Percentiles rank a stretch among this genome's conserved stretches.
Conservation (phyloP, 2,888 invertebrate genomes). For the Chaitophorus viminalis region DNA sequence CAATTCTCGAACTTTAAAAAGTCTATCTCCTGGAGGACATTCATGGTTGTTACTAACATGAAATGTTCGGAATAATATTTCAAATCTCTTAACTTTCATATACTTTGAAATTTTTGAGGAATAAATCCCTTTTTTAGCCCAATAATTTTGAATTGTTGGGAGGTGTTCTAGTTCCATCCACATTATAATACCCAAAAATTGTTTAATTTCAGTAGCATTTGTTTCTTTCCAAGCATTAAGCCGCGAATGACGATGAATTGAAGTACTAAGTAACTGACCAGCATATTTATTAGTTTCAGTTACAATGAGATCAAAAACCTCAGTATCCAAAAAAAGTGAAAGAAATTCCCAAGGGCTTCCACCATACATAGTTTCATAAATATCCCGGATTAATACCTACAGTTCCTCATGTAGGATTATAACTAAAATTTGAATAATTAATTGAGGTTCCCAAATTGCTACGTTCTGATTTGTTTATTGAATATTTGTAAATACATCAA, state of each 20-base stretch:
- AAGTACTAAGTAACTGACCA: conserved; percentile 1
- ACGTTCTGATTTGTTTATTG: conserved; percentile 16
- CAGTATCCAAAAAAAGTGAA: conserved; percentile 43
- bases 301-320: conserved; percentile 54
- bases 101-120: conserved; percentile 57
- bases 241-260: not conserved
- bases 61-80: conserved; percentile 16
- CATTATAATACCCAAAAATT: conserved; percentile 8
- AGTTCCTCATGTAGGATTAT: not conserved
- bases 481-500: not conserved
- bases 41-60: conserved; percentile 20
- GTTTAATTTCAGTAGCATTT: not conserved
- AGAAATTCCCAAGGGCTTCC: not conserved
- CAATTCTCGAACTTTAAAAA: not conserved
- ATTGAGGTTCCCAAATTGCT: not conserved
- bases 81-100: conserved; percentile 18
- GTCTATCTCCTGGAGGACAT: conserved; percentile 8
- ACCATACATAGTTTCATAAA: conserved; percentile 10
- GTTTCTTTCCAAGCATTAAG: conserved; percentile 11
- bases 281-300: conserved; percentile 58
- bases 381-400: conserved; percentile 9
- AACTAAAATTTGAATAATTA: not conserved
- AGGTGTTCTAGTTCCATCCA: conserved; percentile 3
- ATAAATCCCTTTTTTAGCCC: conserved; percentile 46
- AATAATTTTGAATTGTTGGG: not conserved